Evolutionary conservation across 2,888 invertebrate genomes (phyloP).

Genomic region (Hofmannophila pseudospretella): DNA sequence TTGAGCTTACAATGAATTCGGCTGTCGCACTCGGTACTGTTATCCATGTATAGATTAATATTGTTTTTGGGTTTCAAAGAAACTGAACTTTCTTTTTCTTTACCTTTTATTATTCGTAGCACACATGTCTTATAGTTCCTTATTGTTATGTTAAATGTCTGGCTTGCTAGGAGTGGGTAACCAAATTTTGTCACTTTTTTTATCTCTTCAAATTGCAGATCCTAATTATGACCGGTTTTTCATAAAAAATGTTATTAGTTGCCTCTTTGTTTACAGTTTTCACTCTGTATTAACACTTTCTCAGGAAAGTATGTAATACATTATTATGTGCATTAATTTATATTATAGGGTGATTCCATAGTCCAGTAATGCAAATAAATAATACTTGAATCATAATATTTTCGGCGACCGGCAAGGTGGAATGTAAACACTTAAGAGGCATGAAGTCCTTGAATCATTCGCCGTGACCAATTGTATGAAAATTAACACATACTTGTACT

Average conservation of each 20-base stretch:
- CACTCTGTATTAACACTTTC: too few species aligned
- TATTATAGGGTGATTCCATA: too few species aligned
- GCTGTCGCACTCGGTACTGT: constrained; percentile 16
- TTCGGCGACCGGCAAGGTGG: constrained; percentile 32
- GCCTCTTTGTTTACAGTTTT: too few species aligned
- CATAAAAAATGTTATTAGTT: too few species aligned
- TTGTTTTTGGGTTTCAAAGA: constrained; percentile 22
- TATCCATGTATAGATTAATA: constrained; percentile 20
- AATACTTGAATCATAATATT: constrained; percentile 32
- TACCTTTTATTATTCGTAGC: constrained; percentile 13
- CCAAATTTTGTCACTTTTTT: constrained; percentile 7
- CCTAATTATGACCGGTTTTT: too few species aligned
- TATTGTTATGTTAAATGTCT: constrained; percentile 21
- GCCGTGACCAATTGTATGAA: constrained; percentile 53
- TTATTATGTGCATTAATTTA: too few species aligned
- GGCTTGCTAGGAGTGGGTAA: constrained; percentile 3
- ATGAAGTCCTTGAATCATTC: constrained; percentile 48
- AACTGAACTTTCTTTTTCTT: constrained; percentile 33
- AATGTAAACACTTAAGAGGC: constrained; percentile 58
- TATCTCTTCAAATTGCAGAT: neutral
- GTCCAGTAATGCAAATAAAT: constrained; percentile 8
- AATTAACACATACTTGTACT: constrained; percentile 47
- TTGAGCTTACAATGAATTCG: constrained; percentile 9
- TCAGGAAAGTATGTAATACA: too few species aligned
- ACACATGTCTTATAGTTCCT: constrained; percentile 15